Evolutionary conservation across 2,888 invertebrate species (phyloP).

Genomic region (Leptarthrus brevirostris): DNA sequence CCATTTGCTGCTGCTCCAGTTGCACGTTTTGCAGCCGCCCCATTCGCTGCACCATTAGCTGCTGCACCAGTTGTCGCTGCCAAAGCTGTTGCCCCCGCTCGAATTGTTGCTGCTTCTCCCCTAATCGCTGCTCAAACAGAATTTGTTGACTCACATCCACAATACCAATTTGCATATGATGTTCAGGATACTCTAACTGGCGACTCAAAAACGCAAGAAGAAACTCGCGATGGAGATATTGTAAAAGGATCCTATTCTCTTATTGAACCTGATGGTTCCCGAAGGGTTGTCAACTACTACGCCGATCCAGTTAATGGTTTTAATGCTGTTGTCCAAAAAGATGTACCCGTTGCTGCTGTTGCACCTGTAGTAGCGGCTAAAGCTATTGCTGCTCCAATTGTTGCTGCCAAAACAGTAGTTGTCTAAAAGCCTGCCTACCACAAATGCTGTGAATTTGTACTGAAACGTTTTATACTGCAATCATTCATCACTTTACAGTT

Average conservation of each 20-base stretch:
- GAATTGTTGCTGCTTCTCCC: conserved; percentile 59
- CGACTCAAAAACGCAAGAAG: conserved; percentile 68
- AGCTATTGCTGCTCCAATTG: conserved; percentile 59
- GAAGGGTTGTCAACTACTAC: conserved; percentile 68
- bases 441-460: conserved; percentile 43
- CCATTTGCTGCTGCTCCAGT: conserved; percentile 43
- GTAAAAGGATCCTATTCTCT: conserved; percentile 69
- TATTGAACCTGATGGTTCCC: conserved; percentile 68
- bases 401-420: conserved; percentile 54
- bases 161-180: conserved; percentile 69
- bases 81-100: conserved; percentile 54
- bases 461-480: conserved; percentile 46
- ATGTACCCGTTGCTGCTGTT: conserved; percentile 66
- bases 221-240: conserved; percentile 68
- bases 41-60: conserved; percentile 66
- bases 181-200: conserved; percentile 69
- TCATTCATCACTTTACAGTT: conserved; percentile 52
- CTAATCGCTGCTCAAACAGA: conserved; percentile 63
- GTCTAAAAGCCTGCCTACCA: conserved; percentile 21
- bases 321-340: conserved; percentile 68
- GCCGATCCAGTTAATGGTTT: conserved; percentile 69
- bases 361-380: conserved; percentile 64
- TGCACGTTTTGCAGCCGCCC: conserved; percentile 59
- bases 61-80: conserved; percentile 60
- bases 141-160: conserved; percentile 66